Evolutionary conservation across 2,888 invertebrate species (phyloP).

Genomic region (Graphium colonna): DNA sequence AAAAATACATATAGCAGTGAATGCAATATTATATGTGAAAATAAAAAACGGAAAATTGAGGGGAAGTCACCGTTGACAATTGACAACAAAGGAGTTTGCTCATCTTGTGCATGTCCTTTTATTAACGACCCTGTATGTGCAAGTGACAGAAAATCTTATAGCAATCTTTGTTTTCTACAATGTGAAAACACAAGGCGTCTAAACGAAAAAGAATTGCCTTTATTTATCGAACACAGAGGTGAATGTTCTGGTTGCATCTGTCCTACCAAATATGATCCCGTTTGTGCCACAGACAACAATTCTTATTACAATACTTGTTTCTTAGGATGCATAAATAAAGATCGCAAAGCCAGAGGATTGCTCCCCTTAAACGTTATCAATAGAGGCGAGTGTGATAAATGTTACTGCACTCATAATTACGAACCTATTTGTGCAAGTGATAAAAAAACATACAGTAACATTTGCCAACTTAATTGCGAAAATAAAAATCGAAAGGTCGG

Average conservation of each 20-base stretch:
- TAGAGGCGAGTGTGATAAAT: slow-evolving; percentile 18
- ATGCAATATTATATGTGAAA: too few species aligned
- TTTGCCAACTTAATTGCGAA: slow-evolving; percentile 36
- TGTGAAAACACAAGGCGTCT: too few species aligned
- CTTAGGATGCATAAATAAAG: slow-evolving; percentile 32
- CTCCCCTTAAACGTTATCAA: slow-evolving; percentile 15
- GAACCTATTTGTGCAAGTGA: background rate
- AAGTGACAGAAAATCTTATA: too few species aligned
- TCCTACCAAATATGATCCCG: slow-evolving; percentile 6
- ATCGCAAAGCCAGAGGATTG: slow-evolving; percentile 1
- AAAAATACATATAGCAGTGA: too few species aligned
- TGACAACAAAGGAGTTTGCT: too few species aligned
- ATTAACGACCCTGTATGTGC: too few species aligned
- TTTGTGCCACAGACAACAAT: slow-evolving; percentile 5
- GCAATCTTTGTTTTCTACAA: too few species aligned
- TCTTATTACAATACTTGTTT: slow-evolving; percentile 40
- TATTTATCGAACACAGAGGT: too few species aligned
- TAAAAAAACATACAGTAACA: slow-evolving; percentile 36
- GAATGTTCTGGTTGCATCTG: slow-evolving; percentile 18
- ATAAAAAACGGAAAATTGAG: too few species aligned
- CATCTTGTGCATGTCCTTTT: too few species aligned
- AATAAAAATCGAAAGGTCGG: slow-evolving; percentile 17
- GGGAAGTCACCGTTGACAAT: too few species aligned
- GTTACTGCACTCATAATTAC: slow-evolving; percentile 11
- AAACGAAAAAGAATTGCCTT: too few species aligned